These are phyloP conservation scores for Malurus alboscapulatus DNA, from an alignment of 2,113 vertebrate genomes.

Conservation along the genomic window DNA sequence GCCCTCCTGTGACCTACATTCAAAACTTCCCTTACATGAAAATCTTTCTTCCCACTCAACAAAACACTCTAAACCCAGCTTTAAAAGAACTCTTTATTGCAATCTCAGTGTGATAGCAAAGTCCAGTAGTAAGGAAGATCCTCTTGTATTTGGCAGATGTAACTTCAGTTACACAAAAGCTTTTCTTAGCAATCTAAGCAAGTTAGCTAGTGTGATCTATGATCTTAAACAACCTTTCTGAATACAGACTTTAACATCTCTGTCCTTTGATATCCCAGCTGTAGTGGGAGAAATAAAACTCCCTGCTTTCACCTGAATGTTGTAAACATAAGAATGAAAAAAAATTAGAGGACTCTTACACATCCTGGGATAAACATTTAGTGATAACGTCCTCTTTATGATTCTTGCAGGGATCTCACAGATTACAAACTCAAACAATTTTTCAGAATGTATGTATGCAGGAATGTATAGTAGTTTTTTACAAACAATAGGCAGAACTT, in stretches of 20 bases:
- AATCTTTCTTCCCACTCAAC: not conserved
- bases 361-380: not conserved
- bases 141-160: not conserved
- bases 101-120: not conserved
- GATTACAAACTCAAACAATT: not conserved
- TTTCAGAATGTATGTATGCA: not conserved
- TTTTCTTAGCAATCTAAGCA: not conserved
- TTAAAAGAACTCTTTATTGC: not conserved
- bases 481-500: not conserved
- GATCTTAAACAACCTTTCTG: not conserved
- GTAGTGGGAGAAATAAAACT: not conserved
- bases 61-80: not conserved
- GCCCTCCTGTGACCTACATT: not conserved
- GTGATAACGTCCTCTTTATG: not conserved
- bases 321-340: not conserved
- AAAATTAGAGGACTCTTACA: not conserved
- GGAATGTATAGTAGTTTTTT: not conserved
- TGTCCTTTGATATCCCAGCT: not conserved
- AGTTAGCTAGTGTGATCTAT: not conserved
- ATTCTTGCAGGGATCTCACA: not conserved
- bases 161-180: not conserved
- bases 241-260: not conserved
- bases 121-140: not conserved
- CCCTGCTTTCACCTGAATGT: not conserved
- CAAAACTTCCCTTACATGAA: not conserved